Base-by-base conservation (phyloP, 2,888 invertebrate genomes). In the Melanophora roralis region DNA sequence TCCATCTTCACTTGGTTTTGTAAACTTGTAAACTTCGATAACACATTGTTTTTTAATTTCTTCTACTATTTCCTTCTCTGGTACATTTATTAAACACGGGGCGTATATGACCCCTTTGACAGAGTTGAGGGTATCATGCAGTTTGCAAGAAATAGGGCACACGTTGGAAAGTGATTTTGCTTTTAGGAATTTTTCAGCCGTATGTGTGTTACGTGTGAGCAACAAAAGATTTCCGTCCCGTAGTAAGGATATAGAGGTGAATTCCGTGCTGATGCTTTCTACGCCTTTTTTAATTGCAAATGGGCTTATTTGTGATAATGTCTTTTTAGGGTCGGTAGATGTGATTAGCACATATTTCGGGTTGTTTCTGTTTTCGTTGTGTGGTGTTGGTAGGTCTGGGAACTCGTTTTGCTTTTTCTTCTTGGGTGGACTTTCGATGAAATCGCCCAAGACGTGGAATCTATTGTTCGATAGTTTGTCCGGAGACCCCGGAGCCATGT, bases 171-270 rank as follows among this genome's bases (percentile, higher is more conserved):
- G n/a, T 1, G 11, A 34, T 67, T 47, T 16, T 34, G 59, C n/a
- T 67, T 68, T 73, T 85, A 88, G 12, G 16, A 72, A 51, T 19
- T 68, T 75, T 7, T 68, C 67, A 1, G 75, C 68, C 5, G 45
- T 5, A 6, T 59, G 64, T 8, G 32, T 36, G 32, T 64, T 64
- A 1, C 27, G 64, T 2, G 64, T 32, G 16, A 64, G 43, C 9
- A 71, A 38, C 2, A 71, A 34, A 4, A 60, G 51, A n/a, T 16
- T 60, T 2, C 51, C 71, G 16, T 71, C 51, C 3, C 60, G 43
- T 16, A 51, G 23, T 23, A 38, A 40, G 1, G 60, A 14, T 5
- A 73, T 73, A 5, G 45, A 64, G 1, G 36, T 45, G 8, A 64
- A 6, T 64, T 64, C 73, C 0, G 62, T 73, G 43, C 51, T 45